Conservation (phyloP, 2,113 vertebrate species). For the Otolemur garnettii region DNA sequence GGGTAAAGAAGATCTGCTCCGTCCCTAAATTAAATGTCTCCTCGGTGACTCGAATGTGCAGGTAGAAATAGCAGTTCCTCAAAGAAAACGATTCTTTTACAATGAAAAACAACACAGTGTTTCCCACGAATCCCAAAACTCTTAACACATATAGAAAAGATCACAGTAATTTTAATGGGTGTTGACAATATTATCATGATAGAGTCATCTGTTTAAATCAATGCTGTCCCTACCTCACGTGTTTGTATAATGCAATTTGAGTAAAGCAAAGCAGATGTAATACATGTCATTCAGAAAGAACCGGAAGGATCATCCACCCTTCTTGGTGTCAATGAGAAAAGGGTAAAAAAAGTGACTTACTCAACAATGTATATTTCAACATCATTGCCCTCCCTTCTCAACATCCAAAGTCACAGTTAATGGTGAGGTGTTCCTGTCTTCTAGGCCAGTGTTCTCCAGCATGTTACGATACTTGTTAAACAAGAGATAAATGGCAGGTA, state of each 20-base stretch:
- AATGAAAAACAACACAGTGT: constrained; percentile 51
- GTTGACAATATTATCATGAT: constrained; percentile 42
- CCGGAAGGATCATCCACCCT: background rate
- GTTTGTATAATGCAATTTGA: background rate
- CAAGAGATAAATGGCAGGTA: background rate
- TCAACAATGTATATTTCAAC: background rate
- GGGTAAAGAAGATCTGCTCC: constrained; percentile 65
- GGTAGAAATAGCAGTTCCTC: constrained; percentile 51
- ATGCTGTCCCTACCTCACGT: background rate
- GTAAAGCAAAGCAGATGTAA: background rate
- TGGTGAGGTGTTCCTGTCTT: background rate
- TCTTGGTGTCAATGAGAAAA: background rate
- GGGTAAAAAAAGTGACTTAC: background rate
- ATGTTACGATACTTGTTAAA: background rate
- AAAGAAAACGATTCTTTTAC: constrained; percentile 64
- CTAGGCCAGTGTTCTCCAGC: background rate
- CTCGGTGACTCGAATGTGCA: constrained; percentile 60
- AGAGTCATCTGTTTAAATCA: constrained; percentile 37
- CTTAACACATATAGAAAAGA: background rate
- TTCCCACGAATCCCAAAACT: constrained; percentile 45
- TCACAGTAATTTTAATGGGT: constrained; percentile 47
- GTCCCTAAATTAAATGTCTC: constrained; percentile 71
- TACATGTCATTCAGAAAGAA: background rate
- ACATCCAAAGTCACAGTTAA: background rate
- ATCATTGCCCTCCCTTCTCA: background rate